phyloP scores from a whole-genome alignment of 2,113 vertebrate genomes.

The Pomatostomus ruficeps region DNA sequence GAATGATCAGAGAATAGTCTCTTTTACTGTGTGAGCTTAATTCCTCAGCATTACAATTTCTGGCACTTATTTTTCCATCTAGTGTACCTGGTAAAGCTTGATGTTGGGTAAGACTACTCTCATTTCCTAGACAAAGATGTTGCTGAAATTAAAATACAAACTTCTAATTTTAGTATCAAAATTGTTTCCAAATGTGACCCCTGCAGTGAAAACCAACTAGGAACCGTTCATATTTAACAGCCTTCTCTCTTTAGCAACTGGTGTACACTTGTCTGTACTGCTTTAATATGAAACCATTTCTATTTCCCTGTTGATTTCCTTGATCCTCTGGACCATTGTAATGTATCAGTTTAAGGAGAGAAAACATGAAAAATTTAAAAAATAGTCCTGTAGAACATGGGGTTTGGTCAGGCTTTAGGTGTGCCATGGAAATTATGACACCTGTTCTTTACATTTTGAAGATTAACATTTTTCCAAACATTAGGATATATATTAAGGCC shows the following conservation, averaged over 20 bases:
- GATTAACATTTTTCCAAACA: background rate
- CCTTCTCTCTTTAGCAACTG: background rate
- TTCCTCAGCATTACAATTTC: background rate
- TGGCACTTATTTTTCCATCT: background rate
- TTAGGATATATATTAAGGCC: background rate
- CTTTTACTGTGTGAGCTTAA: background rate
- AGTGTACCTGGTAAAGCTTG: background rate
- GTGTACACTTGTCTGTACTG: background rate
- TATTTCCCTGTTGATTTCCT: background rate
- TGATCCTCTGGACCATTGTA: background rate
- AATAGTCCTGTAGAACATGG: background rate
- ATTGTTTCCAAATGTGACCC: background rate
- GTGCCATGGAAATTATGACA: background rate
- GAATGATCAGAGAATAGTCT: background rate
- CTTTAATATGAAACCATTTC: background rate
- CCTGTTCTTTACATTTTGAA: background rate
- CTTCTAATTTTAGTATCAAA: background rate
- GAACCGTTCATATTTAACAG: background rate
- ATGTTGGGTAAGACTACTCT: background rate
- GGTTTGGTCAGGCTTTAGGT: background rate
- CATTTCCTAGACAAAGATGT: background rate
- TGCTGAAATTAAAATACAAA: background rate
- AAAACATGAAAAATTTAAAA: background rate
- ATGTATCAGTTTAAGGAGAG: background rate
- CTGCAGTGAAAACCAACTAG: background rate